Evolutionary conservation across 2,113 vertebrate species (phyloP).

Genomic region (Electrona antarctica): DNA sequence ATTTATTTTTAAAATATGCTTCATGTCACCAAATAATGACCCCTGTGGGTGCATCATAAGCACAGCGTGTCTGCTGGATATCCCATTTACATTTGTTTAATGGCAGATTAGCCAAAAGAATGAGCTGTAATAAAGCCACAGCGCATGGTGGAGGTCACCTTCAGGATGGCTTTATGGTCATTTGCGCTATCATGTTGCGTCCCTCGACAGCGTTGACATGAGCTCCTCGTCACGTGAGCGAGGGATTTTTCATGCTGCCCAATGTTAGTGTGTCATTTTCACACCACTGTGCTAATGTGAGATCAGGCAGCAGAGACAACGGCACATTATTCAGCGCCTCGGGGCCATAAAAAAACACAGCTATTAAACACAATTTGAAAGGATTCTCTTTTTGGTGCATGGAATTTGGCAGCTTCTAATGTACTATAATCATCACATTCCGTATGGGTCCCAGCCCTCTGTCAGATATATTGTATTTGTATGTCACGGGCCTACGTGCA

Average conservation of each 20-base stretch:
- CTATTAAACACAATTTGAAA: slow-evolving; percentile 73
- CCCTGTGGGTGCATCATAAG: slow-evolving; percentile 16
- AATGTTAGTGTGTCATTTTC: slow-evolving; percentile 53
- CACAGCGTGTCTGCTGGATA: background rate
- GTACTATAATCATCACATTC: slow-evolving; percentile 66
- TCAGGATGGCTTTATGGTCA: slow-evolving; percentile 60
- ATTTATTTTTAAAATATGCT: too few species aligned
- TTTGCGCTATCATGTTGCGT: slow-evolving; percentile 53
- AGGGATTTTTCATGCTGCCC: slow-evolving; percentile 47
- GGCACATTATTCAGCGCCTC: slow-evolving; percentile 64
- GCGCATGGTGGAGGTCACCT: slow-evolving; percentile 66
- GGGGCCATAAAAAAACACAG: slow-evolving; percentile 49
- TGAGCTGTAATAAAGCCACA: slow-evolving; percentile 54
- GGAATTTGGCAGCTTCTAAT: slow-evolving; percentile 62
- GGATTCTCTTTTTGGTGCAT: slow-evolving; percentile 58
- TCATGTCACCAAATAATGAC: too few species aligned
- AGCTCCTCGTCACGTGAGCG: slow-evolving; percentile 44
- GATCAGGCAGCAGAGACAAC: slow-evolving; percentile 56
- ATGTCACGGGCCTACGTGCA: slow-evolving; percentile 39
- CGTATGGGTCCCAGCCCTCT: slow-evolving; percentile 45
- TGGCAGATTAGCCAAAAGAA: slow-evolving; percentile 56
- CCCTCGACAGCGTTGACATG: slow-evolving; percentile 43
- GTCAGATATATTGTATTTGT: slow-evolving; percentile 60
- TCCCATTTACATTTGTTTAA: slow-evolving; percentile 54
- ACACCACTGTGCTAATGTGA: slow-evolving; percentile 65